Evolutionary conservation across 2,888 invertebrate species (phyloP), one percentile per base, ranked within the genome.

Genomic region (Polydrusus cervinus): DNA sequence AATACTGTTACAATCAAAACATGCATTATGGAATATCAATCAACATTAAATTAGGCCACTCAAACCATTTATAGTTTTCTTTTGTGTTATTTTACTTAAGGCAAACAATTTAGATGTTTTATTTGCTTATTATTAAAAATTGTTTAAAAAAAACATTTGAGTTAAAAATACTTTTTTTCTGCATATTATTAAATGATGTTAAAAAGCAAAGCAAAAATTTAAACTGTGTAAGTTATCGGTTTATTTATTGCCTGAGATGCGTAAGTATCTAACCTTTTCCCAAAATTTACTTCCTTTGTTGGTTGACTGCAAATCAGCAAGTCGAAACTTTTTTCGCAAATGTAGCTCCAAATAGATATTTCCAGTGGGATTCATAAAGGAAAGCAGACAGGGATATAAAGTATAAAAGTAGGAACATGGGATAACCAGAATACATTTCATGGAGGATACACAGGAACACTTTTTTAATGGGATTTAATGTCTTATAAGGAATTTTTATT

Each of bases 401-500:
- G 53, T 53, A 53, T 30, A 53, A 53, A 53, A 25, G 53, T 53
- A 53, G 53, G 25, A 25, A 53, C 7, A 53, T 20, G 30, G 53
- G 30, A 53, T 30, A 53, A 53, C 53, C 53, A 30, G 30, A 53
- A 53, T 30, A 11, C 53, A 53, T 53, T 53, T 53, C 53, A 30
- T 53, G 53, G 25, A 53, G 20, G 30, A 25, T 53, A 53, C 53
- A 30, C 53, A 25, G 53, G 9, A 53, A 25, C 53, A 53, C 53
- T 53, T 53, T 53, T 47, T 53, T 53, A 53, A 53, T 53, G 53
- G 25, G 53, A 53, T 53, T 53, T 53, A 30, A 53, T 53, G 53
- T 30, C 25, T 13, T 53, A 53, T 53, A 13, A 25, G 25, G 30
- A 3, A 3, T 8, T 53, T 53, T 53, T 53, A n/a, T 53, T 53